phyloP scores from a whole-genome alignment of 2,113 vertebrate genomes.

The Ancistrus triradiatus region DNA sequence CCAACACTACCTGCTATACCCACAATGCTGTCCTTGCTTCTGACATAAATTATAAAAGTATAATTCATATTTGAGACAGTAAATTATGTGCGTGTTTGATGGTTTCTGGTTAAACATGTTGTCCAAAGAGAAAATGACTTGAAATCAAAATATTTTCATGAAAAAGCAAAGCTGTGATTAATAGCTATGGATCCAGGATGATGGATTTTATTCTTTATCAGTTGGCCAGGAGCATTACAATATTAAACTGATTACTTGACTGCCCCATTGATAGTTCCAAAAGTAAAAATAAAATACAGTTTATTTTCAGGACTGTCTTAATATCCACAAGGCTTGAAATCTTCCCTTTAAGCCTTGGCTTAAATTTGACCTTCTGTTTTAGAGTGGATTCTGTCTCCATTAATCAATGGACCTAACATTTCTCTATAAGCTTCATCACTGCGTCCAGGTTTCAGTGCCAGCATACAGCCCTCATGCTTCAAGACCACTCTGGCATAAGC shows the following conservation, averaged over 20 bases:
- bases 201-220: conserved; percentile 1
- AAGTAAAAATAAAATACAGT: background rate
- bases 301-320: background rate
- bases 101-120: too few relatives aligned
- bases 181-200: background rate
- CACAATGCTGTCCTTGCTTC: too few relatives aligned
- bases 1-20: too few relatives aligned
- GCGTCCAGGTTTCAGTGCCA: background rate
- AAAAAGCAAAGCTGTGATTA: too few relatives aligned
- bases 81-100: too few relatives aligned
- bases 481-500: conserved; percentile 26
- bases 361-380: conserved; percentile 16
- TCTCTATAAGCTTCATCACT: conserved; percentile 19
- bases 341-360: background rate
- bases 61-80: too few relatives aligned
- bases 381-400: background rate
- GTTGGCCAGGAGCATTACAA: conserved; percentile 4
- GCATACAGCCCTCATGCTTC: conserved; percentile 8
- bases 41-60: too few relatives aligned
- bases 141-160: too few relatives aligned
- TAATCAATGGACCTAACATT: conserved; percentile 17
- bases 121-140: too few relatives aligned
- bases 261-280: background rate
- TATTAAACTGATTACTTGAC: background rate
- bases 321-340: background rate